These are phyloP conservation scores for Heteromormyrus szaboi DNA, from an alignment of 2,797 vertebrate species.

Conservation along the genomic window DNA sequence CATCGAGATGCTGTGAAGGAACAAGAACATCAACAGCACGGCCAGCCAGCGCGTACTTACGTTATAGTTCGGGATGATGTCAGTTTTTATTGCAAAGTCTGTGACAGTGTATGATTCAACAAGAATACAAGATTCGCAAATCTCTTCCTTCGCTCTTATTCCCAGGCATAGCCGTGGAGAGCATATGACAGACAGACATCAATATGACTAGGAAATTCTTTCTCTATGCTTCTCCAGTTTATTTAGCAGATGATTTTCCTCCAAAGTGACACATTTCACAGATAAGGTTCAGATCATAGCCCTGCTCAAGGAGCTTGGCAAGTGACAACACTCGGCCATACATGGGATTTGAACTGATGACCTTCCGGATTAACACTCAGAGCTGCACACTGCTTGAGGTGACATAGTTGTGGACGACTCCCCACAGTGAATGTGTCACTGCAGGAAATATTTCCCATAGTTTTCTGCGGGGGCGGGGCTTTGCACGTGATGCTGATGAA, in stretches of 20 bases:
- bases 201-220: not conserved
- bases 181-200: not conserved
- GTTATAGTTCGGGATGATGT: not conserved
- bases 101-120: not conserved
- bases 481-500: not conserved
- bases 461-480: not conserved
- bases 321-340: not conserved
- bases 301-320: not conserved
- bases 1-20: not conserved
- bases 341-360: not conserved
- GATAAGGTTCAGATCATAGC: not conserved
- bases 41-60: not conserved
- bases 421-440: not conserved
- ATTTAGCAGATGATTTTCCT: not conserved
- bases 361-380: not conserved
- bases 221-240: not conserved
- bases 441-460: not conserved
- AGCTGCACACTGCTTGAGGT: not conserved
- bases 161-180: not conserved
- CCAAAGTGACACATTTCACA: not conserved
- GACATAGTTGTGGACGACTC: not conserved
- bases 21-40: not conserved
- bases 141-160: not conserved
- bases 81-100: not conserved
- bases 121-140: not conserved